Conservation (phyloP, 2,113 vertebrate genomes). For the Rynchops niger region DNA sequence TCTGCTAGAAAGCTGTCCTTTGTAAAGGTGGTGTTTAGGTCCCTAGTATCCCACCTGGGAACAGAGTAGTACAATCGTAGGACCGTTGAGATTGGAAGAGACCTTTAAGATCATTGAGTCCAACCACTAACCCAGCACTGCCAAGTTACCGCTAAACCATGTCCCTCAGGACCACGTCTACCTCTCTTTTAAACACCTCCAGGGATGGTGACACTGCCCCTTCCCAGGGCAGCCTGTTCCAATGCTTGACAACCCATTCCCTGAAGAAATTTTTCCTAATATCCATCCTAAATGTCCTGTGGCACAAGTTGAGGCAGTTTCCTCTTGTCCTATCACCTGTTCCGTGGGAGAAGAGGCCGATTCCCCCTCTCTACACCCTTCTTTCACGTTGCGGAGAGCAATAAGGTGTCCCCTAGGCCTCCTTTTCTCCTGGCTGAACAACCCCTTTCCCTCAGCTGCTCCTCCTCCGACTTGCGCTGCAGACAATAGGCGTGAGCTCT, state of each 20-base stretch:
- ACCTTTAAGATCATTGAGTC: neutral
- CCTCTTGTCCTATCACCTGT: neutral
- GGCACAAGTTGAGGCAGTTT: neutral
- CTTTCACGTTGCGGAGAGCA: neutral
- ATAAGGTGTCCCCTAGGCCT: neutral
- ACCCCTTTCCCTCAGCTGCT: neutral
- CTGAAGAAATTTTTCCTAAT: neutral
- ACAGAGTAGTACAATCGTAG: neutral
- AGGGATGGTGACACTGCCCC: neutral
- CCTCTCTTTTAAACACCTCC: neutral
- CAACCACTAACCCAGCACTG: neutral
- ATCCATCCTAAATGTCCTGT: neutral
- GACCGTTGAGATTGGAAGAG: neutral
- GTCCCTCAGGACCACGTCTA: neutral
- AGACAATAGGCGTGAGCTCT: neutral
- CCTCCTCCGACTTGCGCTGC: neutral
- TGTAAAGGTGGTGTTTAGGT: neutral
- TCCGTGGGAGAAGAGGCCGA: neutral
- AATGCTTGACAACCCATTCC: neutral
- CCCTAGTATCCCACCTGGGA: neutral
- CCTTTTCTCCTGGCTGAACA: neutral
- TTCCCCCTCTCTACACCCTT: neutral
- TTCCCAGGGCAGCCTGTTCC: neutral
- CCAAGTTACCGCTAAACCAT: neutral
- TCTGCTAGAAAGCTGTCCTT: neutral